Evolutionary conservation across 2,888 invertebrate species (phyloP).

Genomic region (Stegana nigrithorax): DNA sequence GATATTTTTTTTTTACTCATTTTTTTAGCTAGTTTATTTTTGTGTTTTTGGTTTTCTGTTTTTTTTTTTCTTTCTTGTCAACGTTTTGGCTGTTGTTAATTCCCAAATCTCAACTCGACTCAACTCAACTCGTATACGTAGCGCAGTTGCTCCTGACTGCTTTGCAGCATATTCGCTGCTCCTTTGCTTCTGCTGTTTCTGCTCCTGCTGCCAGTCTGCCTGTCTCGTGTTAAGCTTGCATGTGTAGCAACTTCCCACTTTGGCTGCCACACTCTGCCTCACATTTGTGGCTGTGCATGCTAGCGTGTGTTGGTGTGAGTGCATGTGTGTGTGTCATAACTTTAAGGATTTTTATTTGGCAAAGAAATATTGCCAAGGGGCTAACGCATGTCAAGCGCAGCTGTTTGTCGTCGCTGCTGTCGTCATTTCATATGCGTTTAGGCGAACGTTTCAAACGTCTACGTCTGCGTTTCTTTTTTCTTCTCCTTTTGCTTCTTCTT

Average conservation of each 20-base stretch:
- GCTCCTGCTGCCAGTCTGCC: conserved; percentile 21
- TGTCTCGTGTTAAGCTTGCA: conserved; percentile 2
- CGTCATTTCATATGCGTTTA: not conserved
- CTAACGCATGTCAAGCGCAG: conserved; percentile 60
- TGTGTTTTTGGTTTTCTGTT: not conserved
- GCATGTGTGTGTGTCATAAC: conserved; percentile 52
- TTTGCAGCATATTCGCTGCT: too few relatives aligned
- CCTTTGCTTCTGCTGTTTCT: conserved; percentile 14
- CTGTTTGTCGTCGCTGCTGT: conserved; percentile 49
- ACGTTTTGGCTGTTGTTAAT: conserved; percentile 50
- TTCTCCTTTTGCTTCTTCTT: not conserved
- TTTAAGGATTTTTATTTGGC: conserved; percentile 61
- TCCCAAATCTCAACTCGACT: conserved; percentile 45
- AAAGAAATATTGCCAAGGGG: conserved; percentile 56
- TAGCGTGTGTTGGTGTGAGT: conserved; percentile 20
- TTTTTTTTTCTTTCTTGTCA: not conserved
- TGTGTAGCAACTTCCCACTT: not conserved
- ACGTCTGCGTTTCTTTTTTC: not conserved
- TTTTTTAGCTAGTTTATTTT: too few relatives aligned
- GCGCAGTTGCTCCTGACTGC: too few relatives aligned
- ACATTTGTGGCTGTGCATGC: not conserved
- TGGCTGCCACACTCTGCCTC: not conserved
- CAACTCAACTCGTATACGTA: too few relatives aligned
- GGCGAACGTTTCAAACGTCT: not conserved
- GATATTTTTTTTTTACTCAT: not conserved